Conservation (phyloP, 1,140 invertebrate species). For the Bombus waltoni region DNA sequence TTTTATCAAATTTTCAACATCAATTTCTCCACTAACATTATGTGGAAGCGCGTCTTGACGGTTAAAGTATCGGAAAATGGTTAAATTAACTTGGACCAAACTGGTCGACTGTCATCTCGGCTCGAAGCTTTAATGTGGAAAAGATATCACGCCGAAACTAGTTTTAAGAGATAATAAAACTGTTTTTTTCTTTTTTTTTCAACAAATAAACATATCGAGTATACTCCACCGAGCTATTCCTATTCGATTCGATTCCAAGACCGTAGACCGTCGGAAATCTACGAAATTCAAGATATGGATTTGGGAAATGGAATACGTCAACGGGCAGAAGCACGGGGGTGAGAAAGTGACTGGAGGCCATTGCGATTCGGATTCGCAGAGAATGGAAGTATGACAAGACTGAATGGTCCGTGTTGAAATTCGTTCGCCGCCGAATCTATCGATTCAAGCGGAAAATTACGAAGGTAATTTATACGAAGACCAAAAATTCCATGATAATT, state of each 20-base stretch:
- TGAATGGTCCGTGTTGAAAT: not conserved
- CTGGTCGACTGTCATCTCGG: no score
- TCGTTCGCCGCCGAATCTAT: not conserved
- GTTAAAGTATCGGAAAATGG: no score
- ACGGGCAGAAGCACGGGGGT: not conserved
- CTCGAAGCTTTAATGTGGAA: no score
- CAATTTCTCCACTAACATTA: no score
- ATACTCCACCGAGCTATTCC: not conserved
- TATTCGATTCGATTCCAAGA: not conserved
- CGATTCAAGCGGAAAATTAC: not conserved
- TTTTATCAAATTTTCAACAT: no score
- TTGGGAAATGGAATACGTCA: conserved; percentile 43
- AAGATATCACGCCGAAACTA: not conserved
- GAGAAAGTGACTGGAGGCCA: not conserved
- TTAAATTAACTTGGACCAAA: no score
- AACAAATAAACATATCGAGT: not conserved
- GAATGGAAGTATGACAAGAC: not conserved
- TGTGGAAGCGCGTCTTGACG: no score
- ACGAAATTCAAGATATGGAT: conserved; percentile 33
- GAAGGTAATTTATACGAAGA: no score
- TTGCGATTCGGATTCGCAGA: not conserved
- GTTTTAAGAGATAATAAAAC: not conserved
- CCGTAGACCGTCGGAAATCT: not conserved
- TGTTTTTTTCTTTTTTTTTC: no score
- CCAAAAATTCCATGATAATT: not conserved